Percentiles rank a stretch among this genome's conserved stretches.
Evolutionary conservation across 2,797 vertebrate species (phyloP).

Genomic region (Cheirogaleus major): DNA sequence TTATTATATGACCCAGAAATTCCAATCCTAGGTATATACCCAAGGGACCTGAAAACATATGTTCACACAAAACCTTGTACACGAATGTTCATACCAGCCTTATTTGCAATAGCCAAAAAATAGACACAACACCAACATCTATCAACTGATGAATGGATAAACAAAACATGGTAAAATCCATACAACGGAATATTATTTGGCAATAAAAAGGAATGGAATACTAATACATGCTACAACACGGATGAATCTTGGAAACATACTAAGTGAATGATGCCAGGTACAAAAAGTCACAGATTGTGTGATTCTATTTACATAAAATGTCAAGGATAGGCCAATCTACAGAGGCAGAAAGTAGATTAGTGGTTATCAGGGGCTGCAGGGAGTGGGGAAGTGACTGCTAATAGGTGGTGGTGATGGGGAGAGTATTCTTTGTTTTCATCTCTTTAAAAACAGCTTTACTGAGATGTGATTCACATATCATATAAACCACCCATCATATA

Average conservation of each 20-base stretch:
- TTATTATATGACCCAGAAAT: neutral
- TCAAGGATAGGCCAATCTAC: neutral
- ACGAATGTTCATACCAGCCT: neutral
- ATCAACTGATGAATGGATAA: neutral
- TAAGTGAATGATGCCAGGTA: neutral
- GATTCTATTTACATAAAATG: neutral
- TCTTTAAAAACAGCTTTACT: slow-evolving; percentile 1
- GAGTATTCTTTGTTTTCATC: neutral
- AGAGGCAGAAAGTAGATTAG: neutral
- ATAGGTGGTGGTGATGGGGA: neutral
- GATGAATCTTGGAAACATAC: neutral
- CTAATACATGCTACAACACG: neutral
- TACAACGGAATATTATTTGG: too few relatives aligned
- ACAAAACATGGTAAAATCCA: neutral
- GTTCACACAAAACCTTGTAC: neutral
- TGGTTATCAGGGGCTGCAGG: neutral
- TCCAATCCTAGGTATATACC: neutral
- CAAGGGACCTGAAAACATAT: neutral
- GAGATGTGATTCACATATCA: neutral
- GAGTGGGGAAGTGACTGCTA: neutral
- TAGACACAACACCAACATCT: neutral
- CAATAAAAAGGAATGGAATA: neutral
- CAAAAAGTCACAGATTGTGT: neutral
- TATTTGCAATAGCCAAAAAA: neutral
- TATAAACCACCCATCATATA: neutral